Conservation (phyloP, 2,888 invertebrate species). For the Lottia gigantea region DNA sequence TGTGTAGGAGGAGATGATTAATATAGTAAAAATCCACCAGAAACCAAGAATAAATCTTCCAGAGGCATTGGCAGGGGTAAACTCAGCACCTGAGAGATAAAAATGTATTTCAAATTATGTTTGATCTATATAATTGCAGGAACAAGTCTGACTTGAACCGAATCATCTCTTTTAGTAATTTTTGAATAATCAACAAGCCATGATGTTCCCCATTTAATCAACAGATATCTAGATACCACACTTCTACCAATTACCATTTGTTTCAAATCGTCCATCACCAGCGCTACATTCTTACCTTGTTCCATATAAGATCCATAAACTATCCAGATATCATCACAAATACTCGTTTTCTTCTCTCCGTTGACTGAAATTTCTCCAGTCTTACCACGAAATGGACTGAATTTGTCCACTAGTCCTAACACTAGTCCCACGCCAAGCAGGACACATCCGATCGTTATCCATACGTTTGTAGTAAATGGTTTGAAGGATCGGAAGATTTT, state of each 20-base stretch:
- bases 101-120: not conserved
- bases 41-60: constrained; percentile 37
- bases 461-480: constrained; percentile 37
- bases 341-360: constrained; percentile 14
- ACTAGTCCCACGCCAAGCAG: constrained; percentile 34
- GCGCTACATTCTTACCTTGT: constrained; percentile 34
- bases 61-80: constrained; percentile 31
- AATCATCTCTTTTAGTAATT: too few species aligned
- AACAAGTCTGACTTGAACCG: too few species aligned
- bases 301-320: constrained; percentile 38
- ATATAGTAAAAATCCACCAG: constrained; percentile 45
- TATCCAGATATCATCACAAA: constrained; percentile 40
- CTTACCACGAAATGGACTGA: constrained; percentile 24
- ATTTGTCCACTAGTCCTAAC: constrained; percentile 33
- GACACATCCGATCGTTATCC: constrained; percentile 34
- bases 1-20: constrained; percentile 41
- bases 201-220: too few species aligned
- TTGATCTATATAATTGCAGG: too few species aligned
- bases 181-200: too few species aligned
- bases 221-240: too few species aligned
- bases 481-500: constrained; percentile 39
- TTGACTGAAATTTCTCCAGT: not conserved
- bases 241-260: too few species aligned
- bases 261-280: too few species aligned
- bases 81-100: constrained; percentile 27